phyloP scores from a whole-genome alignment of 2,797 vertebrate genomes.

The Linurgus olivaceus region DNA sequence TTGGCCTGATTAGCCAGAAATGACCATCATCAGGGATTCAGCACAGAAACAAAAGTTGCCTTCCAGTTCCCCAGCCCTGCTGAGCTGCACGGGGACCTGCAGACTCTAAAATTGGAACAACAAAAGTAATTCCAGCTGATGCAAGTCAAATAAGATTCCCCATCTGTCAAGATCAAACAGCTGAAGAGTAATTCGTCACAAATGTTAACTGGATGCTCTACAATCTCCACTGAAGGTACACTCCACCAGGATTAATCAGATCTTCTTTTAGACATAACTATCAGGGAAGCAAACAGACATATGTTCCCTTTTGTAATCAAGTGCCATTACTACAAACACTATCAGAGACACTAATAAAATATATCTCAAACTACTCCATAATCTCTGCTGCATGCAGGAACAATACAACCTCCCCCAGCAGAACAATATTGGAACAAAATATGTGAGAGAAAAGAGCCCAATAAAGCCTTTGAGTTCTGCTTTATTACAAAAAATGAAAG shows the following conservation, averaged over 20 bases:
- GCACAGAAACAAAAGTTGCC: neutral
- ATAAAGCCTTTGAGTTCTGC: neutral
- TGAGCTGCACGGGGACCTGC: neutral
- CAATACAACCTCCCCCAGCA: neutral
- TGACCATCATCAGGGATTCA: neutral
- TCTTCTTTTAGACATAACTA: neutral
- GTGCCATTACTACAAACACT: neutral
- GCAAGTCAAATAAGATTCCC: slow-evolving; percentile 14
- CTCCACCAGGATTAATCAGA: slow-evolving; percentile 42
- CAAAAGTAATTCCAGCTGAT: slow-evolving; percentile 29
- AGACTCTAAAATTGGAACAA: neutral
- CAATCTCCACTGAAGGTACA: neutral
- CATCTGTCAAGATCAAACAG: slow-evolving; percentile 47
- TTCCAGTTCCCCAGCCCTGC: neutral
- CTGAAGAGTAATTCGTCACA: neutral
- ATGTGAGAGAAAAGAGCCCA: neutral
- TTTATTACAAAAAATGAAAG: neutral
- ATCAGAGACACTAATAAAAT: neutral
- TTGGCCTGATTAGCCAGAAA: neutral
- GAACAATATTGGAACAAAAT: neutral
- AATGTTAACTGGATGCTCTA: neutral
- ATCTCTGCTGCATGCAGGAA: neutral
- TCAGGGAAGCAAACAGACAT: slow-evolving; percentile 19
- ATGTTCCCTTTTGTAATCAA: slow-evolving; percentile 35
- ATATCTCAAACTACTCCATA: neutral